phyloP scores from a whole-genome alignment of 2,113 vertebrate species.

The Fregetta grallaria region DNA sequence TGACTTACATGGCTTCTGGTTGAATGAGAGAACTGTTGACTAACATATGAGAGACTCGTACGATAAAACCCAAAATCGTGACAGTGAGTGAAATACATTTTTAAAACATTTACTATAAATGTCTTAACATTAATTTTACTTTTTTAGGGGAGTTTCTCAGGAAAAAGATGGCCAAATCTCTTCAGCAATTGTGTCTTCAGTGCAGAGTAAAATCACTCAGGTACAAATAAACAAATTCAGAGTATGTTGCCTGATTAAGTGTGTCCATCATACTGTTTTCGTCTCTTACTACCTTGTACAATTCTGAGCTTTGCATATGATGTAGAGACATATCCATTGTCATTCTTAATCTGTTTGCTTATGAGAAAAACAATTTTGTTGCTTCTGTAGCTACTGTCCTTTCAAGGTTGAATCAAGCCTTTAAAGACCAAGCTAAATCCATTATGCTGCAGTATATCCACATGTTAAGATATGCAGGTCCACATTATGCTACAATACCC shows the following conservation, averaged over 20 bases:
- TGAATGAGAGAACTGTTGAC: background rate
- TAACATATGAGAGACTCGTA: background rate
- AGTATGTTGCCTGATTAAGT: background rate
- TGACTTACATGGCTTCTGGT: background rate
- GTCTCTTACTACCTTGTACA: background rate
- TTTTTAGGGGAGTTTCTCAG: conserved; percentile 87
- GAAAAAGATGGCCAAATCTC: conserved; percentile 94
- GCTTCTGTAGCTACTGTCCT: background rate
- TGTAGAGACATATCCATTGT: background rate
- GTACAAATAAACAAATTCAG: conserved; percentile 60
- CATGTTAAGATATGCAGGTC: background rate
- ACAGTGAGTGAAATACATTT: background rate
- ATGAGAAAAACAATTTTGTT: background rate
- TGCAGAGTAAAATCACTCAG: conserved; percentile 99
- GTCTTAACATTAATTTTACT: background rate
- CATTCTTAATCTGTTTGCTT: background rate
- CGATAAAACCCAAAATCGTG: background rate
- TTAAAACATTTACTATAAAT: background rate
- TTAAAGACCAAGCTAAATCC: background rate
- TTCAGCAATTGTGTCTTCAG: conserved; percentile 92
- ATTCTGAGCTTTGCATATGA: background rate
- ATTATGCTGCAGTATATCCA: background rate
- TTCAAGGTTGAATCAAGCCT: background rate
- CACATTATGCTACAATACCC: background rate
- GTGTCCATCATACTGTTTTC: background rate